phyloP scores from a whole-genome alignment of 2,797 vertebrate species.

The Moxostoma hubbsi region DNA sequence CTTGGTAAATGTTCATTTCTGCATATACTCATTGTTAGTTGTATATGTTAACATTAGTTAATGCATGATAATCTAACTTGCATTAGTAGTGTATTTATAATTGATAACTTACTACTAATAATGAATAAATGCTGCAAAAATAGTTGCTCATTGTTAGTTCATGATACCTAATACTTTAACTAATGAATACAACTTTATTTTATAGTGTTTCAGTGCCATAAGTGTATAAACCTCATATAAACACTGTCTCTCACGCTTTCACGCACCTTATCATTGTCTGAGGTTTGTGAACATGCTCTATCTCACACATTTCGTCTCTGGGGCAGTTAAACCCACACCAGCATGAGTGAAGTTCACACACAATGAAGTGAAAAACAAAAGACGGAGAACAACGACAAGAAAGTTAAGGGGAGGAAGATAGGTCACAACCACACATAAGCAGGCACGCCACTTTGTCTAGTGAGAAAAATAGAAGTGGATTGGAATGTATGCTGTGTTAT shows the following conservation, averaged over 20 bases:
- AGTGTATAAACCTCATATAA: conserved; percentile 22
- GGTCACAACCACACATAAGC: conserved; percentile 73
- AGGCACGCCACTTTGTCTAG: conserved; percentile 71
- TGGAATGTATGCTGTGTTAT: conserved; percentile 69
- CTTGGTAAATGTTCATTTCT: no score
- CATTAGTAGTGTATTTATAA: no score
- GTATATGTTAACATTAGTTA: no score
- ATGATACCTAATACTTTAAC: no score
- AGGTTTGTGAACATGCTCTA: conserved; percentile 21
- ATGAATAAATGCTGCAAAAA: no score
- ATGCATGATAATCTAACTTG: no score
- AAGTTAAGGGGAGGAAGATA: conserved; percentile 59
- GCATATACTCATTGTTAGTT: no score
- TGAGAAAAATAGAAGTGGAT: conserved; percentile 66
- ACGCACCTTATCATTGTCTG: conserved; percentile 20
- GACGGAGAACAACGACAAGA: conserved; percentile 5
- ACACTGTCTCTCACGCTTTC: conserved; percentile 39
- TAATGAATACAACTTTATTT: no score
- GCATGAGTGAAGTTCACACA: conserved; percentile 34
- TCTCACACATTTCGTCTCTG: conserved; percentile 35
- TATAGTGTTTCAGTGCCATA: not conserved
- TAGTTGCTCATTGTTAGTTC: no score
- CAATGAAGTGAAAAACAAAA: conserved; percentile 31
- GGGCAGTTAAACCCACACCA: conserved; percentile 17
- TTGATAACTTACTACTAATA: no score